Evolutionary conservation across 2,797 vertebrate genomes (phyloP), one percentile per base, ranked within the genome.

Genomic region (Gambusia yucatana): DNA sequence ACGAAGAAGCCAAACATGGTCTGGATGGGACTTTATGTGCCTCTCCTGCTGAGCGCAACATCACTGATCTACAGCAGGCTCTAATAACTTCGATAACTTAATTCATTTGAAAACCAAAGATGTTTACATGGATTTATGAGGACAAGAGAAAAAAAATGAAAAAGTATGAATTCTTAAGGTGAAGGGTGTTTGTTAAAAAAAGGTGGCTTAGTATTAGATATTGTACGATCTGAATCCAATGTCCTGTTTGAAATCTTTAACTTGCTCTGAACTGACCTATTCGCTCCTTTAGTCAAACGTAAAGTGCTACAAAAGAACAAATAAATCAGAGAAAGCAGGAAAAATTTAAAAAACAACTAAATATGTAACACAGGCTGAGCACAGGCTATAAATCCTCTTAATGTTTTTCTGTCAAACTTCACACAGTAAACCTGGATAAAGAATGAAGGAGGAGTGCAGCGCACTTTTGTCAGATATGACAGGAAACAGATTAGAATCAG

Each of bases 291-390:
- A 74, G 81, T 74, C n/a, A 48, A 72, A 82, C 74, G 4, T 89
- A 92, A 94, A 93, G 91, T 92, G 92, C 91, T 87, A 91, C 83
- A 87, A 88, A 87, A 75, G 84, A 80, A 89, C 77, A 81, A 81
- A 71, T 84, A 81, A 82, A 69, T 83, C 87, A 79, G 61, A 76
- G 71, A 82, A 87, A 74, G 77, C 87, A 83, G 88, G 82, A 84
- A 82, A 10, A 84, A 30, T 52, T 50, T 3, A 16, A 59, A 28
- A 6, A 44, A 44, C 43, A 46, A 61, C 4, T 85, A 88, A 81
- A 87, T 81, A 77, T 77, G 77, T 81, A 72, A 81, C 74, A 83
- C 83, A 88, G 87, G 76, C 70, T 86, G 79, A 46, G 72, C 83
- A 81, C 72, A 0, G 3, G 77, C 41, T 82, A 13, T 79, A 72